Base-by-base conservation (phyloP, 2,113 vertebrate species). In the Irena cyanogastra region DNA sequence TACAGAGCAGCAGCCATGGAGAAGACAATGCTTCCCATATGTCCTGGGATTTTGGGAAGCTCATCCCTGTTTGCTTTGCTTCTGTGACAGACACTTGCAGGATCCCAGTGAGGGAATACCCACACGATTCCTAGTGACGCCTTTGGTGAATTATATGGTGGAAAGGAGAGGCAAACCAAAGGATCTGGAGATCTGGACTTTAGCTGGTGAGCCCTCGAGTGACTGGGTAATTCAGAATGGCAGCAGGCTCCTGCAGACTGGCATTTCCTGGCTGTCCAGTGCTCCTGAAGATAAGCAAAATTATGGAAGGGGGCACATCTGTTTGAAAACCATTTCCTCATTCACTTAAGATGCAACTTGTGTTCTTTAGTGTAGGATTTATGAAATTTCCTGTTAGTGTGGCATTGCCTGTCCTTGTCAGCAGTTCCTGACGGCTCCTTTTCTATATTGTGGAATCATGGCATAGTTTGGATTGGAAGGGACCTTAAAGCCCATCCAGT, bases 71-170 rank as follows among this genome's bases (percentile, higher is more conserved):
- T 81, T 27, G 42, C 41, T 81, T 56, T 57, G 63, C n/a, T 37
- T 81, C n/a, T 37, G 27, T 47, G n/a, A 22, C 28, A 57, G 63
- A 27, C 17, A 57, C 10, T 9, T 66, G 50, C 26, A 26, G 61
- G 16, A 24, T 66, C 21, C 31, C 47, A 13, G 30, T 42, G 30
- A 33, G 75, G 18, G 4, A 42, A 52, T 13, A 13, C 11, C 37
- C 3, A 0, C 28, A 31, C 2, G 4, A 42, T 42, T n/a, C 91
- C 42, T 70, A 53, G 23, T 0, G 0, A 33, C 42, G 26, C 39
- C 57, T 83, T 88, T 63, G 61, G 71, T 89, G 63, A 60, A 83
- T 87, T 65, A 22, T 50, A 24, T 60, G 60, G 45, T 69, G 49
- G 84, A 57, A 83, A 66, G 39, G 41, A 92, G 49, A 23, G 60